A percentile compares a stretch with the other conserved stretches of the same genome.
Evolutionary conservation across 35 echinoderm and acorn worm genomes (phyloP).

Genomic region (Apostichopus californicus): DNA sequence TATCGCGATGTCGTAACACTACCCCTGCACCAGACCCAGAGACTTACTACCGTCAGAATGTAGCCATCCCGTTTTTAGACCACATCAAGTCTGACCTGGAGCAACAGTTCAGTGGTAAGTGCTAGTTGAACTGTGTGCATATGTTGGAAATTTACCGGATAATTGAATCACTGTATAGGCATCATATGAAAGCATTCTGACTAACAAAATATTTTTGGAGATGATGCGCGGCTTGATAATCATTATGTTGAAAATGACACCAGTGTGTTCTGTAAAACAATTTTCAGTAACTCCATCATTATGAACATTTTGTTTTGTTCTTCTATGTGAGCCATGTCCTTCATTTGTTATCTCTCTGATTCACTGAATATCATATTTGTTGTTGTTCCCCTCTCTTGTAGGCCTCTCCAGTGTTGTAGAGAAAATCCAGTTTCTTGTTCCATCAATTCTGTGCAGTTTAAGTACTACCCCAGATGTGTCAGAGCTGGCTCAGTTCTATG

Average conservation of each 20-base stretch:
- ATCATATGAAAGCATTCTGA: not conserved
- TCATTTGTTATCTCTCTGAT: conserved; percentile 19
- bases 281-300: conserved; percentile 28
- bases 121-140: conserved; percentile 22
- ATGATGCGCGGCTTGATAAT: conserved; percentile 7
- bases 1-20: conserved; percentile 2
- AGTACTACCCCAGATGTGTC: conserved; percentile 39
- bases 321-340: conserved; percentile 18
- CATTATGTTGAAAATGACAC: not conserved
- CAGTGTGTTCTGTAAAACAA: not conserved
- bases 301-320: conserved; percentile 16
- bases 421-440: conserved; percentile 50
- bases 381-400: not conserved
- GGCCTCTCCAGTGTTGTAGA: conserved; percentile 21
- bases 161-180: conserved; percentile 7
- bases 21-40: conserved; percentile 13
- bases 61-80: conserved; percentile 37
- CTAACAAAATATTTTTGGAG: conserved; percentile 17
- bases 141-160: not conserved
- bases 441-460: conserved; percentile 49
- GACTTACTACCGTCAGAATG: conserved; percentile 19
- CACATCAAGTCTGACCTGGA: not conserved
- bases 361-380: not conserved
- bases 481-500: conserved; percentile 47
- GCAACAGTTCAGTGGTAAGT: conserved; percentile 25